Base-by-base conservation (phyloP, 2,113 vertebrate genomes). In the Cyrtonyx montezumae region DNA sequence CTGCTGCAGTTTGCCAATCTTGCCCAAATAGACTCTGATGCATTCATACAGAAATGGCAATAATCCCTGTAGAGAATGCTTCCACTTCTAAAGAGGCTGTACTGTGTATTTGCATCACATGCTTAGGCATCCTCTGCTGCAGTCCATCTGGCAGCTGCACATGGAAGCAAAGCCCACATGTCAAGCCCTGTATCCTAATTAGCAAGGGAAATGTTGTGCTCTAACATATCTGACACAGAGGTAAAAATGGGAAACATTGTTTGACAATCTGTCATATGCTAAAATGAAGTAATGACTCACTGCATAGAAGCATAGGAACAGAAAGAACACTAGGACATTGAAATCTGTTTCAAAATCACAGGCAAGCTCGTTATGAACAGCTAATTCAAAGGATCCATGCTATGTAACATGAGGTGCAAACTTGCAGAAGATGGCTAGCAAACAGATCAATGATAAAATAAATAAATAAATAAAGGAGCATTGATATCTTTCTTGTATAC, bases 111-210 rank as follows among this genome's bases (percentile, higher is more conserved):
- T 80, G 34, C 26, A 56, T 68, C 65, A 68, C 65, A 8, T 45
- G 43, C 22, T 65, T 51, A 69, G 76, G 9, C 20, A 83, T 78
- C 48, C 63, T 70, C 80, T 84, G 86, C 78, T 92, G 71, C 5
- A 7, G 53, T 56, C 93, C 79, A 65, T 93, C 91, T 92, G 79
- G 84, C 75, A 91, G 81, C 61, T 87, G 89, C 55, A 42, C 68
- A 22, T 63, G 55, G 87, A 89, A 67, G n/a, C 32, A 84, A 90
- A 96, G 66, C 40, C 28, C 51, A 51, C n/a, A 22, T 51, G 51
- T 53, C 46, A 90, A 79, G 61, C 22, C 4, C 95, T 65, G 53
- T 65, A 71, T 40, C n/a, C 40, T 80, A 79, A 90, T 88, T 68
- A 94, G 5, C 56, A 58, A 65, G 36, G 61, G 73, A 80, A 92